Evolutionary conservation across 1,140 invertebrate species (phyloP), one percentile per base, ranked within the genome.

Genomic region (Drosophila parabipectinata): DNA sequence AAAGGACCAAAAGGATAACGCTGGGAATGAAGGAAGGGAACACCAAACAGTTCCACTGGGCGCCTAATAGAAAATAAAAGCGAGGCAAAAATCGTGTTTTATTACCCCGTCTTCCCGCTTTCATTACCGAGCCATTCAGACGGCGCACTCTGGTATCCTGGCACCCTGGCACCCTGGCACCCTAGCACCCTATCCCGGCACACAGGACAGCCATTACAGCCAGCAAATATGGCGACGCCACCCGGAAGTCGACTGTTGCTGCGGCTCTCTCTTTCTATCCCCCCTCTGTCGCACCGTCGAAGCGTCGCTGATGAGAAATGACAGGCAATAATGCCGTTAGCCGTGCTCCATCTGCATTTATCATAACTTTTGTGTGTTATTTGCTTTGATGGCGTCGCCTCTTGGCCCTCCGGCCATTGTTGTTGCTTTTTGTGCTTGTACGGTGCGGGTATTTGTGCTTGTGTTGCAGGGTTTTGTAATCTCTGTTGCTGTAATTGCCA

Each of bases 321-420:
- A 89, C 84, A 90, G 80, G 69, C 84, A 90, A 90, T 88, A 88
- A 78, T 74, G 85, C 85, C 77, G 64, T 68, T 64, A 63, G 80
- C 84, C 88, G 56, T 84, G 62, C 83, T 88, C 79, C 77, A 88
- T 88, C 85, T 88, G 85, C 84, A 88, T 88, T 88, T 85, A 88
- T 89, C 83, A 88, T 88, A 88, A 88, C 83, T 88, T 79, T 69
- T 54, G 60, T 88, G 60, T 79, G 78, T 83, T 88, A 83, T 88
- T 88, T 88, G 79, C 79, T 71, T 83, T 77, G 75, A 77, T 79
- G 63, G 45, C 71, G 21, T 47, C 5, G 44, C 9, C 3, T 45
- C 15, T 8, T 47, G 4, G 34, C 10, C 34, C 34, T 18, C 3
- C 12, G 28, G 30, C 30, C 12, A 12, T 58, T 53, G 14, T 53